Conservation (phyloP, 2,797 vertebrate genomes). For the Myotis myotis region DNA sequence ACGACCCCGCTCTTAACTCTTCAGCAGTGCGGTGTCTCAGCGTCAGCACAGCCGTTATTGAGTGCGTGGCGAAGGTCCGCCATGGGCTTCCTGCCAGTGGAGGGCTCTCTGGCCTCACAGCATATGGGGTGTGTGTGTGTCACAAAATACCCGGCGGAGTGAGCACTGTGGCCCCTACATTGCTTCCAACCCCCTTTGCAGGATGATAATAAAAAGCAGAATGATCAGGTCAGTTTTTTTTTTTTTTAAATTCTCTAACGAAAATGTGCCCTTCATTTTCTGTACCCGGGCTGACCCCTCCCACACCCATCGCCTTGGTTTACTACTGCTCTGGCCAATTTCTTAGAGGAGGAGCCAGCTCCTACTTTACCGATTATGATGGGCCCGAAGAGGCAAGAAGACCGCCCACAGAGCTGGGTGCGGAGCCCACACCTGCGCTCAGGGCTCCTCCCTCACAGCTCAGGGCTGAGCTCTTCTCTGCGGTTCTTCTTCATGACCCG, state of each 20-base stretch:
- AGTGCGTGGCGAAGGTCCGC: background rate
- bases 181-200: background rate
- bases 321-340: background rate
- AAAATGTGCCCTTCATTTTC: background rate
- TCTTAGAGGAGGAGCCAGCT: background rate
- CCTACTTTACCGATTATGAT: background rate
- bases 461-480: accelerated
- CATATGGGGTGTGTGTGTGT: background rate
- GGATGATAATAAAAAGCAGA: background rate
- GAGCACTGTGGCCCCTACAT: background rate
- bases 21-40: background rate
- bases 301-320: accelerated
- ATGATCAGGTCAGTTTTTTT: background rate
- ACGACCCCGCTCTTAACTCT: background rate
- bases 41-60: background rate
- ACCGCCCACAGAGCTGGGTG: background rate
- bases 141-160: background rate
- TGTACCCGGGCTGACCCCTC: no score
- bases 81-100: background rate
- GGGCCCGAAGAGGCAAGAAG: background rate
- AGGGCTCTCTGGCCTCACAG: background rate
- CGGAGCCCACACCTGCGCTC: no score
- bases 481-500: background rate
- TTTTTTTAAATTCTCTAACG: background rate
- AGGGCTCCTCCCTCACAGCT: background rate